Evolutionary conservation across 2,797 vertebrate species (phyloP).

Genomic region (Pantherophis vulpinus): DNA sequence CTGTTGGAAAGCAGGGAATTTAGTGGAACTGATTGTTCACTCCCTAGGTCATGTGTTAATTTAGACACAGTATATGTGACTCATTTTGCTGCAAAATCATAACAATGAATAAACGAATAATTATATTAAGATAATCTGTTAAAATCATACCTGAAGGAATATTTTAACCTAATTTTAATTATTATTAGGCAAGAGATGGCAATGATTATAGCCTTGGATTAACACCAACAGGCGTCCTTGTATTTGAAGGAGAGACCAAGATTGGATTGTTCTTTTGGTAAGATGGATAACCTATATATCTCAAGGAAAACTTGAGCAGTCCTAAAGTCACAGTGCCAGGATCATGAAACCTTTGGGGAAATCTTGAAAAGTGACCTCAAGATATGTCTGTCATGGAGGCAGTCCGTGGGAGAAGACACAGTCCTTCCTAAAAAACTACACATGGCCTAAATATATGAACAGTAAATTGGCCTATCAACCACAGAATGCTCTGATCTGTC

Average conservation of each 20-base stretch:
- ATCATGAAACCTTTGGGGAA: not conserved
- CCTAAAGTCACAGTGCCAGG: not conserved
- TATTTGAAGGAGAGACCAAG: slow-evolving; percentile 97
- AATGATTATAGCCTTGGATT: slow-evolving; percentile 97
- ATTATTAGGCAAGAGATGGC: slow-evolving; percentile 89
- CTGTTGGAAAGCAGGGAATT: not conserved
- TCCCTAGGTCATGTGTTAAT: not conserved
- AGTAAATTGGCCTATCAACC: not conserved
- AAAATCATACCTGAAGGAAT: slow-evolving; percentile 5
- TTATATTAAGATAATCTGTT: slow-evolving; percentile 2
- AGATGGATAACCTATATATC: slow-evolving; percentile 44
- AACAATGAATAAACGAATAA: not conserved
- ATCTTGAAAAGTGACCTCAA: not conserved
- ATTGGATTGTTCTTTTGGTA: slow-evolving; percentile 99
- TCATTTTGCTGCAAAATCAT: not conserved
- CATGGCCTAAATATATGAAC: not conserved
- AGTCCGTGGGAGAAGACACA: not conserved
- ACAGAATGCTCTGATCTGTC: not conserved
- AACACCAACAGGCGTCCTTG: slow-evolving; percentile 96
- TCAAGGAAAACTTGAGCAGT: not conserved
- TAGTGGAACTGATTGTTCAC: not conserved
- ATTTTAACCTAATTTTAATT: slow-evolving; percentile 45
- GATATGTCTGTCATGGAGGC: not conserved
- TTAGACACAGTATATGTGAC: not conserved
- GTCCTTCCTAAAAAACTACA: not conserved